A percentile compares a stretch with the other conserved stretches of the same genome.
Conservation (phyloP, 2,113 vertebrate species). For the Stictonetta naevosa region DNA sequence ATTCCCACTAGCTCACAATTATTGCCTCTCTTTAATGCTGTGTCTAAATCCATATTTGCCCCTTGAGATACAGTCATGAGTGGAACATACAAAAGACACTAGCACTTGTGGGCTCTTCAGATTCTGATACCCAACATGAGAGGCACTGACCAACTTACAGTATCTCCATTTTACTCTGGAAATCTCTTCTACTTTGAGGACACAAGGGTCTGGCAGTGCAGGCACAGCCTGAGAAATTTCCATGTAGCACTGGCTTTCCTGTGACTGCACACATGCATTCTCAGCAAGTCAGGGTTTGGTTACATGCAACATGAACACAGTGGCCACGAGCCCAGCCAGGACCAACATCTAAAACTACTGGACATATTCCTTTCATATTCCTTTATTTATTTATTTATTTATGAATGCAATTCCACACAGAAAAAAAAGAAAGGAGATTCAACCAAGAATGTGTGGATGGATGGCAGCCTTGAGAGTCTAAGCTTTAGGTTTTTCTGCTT, state of each 20-base stretch:
- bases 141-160: fast-evolving
- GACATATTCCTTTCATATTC: no score
- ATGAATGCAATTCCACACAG: not conserved
- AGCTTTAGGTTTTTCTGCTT: not conserved
- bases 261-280: not conserved
- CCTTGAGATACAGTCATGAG: not conserved
- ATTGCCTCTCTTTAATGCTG: not conserved
- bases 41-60: not conserved
- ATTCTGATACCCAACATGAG: not conserved
- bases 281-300: not conserved
- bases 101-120: not conserved
- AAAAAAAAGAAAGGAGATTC: not conserved
- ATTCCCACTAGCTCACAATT: not conserved
- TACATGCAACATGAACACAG: not conserved
- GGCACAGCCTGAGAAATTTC: not conserved
- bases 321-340: no score
- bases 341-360: no score
- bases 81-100: not conserved
- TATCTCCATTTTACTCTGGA: not conserved
- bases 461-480: not conserved
- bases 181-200: not conserved
- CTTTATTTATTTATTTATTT: not conserved
- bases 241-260: not conserved
- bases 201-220: not conserved
- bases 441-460: not conserved